phyloP scores from a whole-genome alignment of 2,888 invertebrate genomes.

The Endomychus coccineus region DNA sequence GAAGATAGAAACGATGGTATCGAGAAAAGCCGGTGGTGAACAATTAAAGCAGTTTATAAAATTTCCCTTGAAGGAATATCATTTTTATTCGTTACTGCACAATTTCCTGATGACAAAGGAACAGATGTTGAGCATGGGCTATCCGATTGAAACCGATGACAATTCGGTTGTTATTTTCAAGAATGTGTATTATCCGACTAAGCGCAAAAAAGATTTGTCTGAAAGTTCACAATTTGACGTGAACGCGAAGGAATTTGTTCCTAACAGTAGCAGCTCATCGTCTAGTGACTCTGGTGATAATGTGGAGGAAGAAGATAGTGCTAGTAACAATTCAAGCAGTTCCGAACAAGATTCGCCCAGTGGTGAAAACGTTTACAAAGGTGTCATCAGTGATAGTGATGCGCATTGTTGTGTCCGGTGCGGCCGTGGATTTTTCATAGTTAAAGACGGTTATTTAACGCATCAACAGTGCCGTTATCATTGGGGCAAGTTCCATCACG shows the following conservation, averaged over 20 bases:
- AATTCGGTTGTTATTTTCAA: constrained; percentile 1
- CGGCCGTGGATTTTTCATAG: constrained; percentile 62
- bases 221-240: constrained; percentile 57
- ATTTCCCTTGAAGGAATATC: constrained; percentile 46
- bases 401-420: constrained; percentile 78
- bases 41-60: constrained; percentile 39
- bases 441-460: constrained; percentile 62
- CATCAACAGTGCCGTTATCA: constrained; percentile 79
- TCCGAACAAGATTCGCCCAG: not conserved
- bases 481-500: constrained; percentile 66
- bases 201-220: constrained; percentile 6
- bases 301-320: constrained; percentile 11
- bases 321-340: not conserved
- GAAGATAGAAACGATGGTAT: constrained; percentile 13
- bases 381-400: no score
- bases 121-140: constrained; percentile 60
- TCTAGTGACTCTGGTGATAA: constrained; percentile 37
- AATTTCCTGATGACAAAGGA: constrained; percentile 56
- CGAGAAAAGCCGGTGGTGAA: constrained; percentile 11
- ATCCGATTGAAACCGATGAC: constrained; percentile 52
- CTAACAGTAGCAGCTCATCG: constrained; percentile 47
- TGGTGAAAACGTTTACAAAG: not conserved
- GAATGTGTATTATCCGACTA: not conserved
- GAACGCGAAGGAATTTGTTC: constrained; percentile 63
- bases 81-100: constrained; percentile 52